Evolutionary conservation across 1,140 invertebrate genomes (phyloP).

Genomic region (Lithobius niger): DNA sequence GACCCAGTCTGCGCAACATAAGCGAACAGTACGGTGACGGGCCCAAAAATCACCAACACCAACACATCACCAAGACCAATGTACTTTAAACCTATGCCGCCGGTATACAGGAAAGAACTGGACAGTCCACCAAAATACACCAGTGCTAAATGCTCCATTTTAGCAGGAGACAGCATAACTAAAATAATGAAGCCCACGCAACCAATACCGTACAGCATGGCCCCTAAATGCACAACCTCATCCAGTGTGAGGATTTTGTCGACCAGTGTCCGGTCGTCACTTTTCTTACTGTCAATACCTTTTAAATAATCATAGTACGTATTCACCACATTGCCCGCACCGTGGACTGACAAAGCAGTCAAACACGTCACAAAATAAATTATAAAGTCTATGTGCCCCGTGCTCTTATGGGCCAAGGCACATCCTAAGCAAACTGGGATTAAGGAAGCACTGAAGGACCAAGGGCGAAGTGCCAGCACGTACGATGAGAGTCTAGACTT

Average conservation of each 20-base stretch:
- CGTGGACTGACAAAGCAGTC: constrained; percentile 79
- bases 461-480: constrained; percentile 70
- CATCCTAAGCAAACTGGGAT: constrained; percentile 78
- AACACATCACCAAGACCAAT: constrained; percentile 80
- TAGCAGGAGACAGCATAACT: constrained; percentile 64
- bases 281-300: constrained; percentile 78
- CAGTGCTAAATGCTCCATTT: constrained; percentile 83
- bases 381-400: constrained; percentile 56
- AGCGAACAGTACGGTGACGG: constrained; percentile 84
- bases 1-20: constrained; percentile 81
- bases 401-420: constrained; percentile 63
- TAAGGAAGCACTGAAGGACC: constrained; percentile 81
- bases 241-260: constrained; percentile 74
- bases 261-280: constrained; percentile 82
- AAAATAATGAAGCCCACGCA: constrained; percentile 76
- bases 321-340: constrained; percentile 92
- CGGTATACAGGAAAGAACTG: constrained; percentile 81
- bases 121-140: constrained; percentile 90
- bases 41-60: constrained; percentile 84
- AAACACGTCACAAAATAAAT: constrained; percentile 65
- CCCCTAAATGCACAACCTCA: constrained; percentile 74
- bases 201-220: constrained; percentile 69
- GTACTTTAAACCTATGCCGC: constrained; percentile 86
- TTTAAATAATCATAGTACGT: constrained; percentile 90
- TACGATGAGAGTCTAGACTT: constrained; percentile 51